These are phyloP conservation scores for Pammene aurita DNA, from an alignment of 2,888 invertebrate genomes.

Conservation along the genomic window DNA sequence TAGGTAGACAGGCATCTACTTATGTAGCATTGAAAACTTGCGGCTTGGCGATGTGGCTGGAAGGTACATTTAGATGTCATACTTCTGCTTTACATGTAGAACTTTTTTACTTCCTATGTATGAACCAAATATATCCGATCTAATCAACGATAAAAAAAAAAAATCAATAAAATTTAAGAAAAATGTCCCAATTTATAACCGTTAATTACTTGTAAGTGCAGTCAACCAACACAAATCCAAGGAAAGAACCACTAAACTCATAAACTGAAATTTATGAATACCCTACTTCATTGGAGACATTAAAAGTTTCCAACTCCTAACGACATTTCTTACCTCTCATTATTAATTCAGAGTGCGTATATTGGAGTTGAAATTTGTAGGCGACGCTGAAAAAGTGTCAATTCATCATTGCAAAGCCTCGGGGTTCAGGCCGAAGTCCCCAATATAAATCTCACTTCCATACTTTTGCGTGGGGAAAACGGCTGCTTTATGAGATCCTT, in stretches of 20 bases:
- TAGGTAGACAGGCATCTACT: too few relatives aligned
- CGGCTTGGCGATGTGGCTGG: too few relatives aligned
- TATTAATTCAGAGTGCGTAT: constrained; percentile 81
- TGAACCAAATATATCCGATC: too few relatives aligned
- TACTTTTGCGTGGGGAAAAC: constrained; percentile 82
- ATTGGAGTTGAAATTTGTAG: constrained; percentile 81
- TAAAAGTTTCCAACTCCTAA: constrained; percentile 79
- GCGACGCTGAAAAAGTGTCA: constrained; percentile 81
- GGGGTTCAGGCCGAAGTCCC: constrained; percentile 79
- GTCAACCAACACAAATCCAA: constrained; percentile 63
- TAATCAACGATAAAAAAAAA: too few relatives aligned
- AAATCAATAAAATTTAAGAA: constrained; percentile 43
- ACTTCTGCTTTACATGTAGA: too few relatives aligned
- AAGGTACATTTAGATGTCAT: too few relatives aligned
- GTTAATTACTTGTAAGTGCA: constrained; percentile 45
- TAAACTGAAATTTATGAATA: constrained; percentile 72
- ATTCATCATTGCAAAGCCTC: constrained; percentile 82
- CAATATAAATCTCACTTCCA: constrained; percentile 82
- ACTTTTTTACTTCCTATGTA: too few relatives aligned
- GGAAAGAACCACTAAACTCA: constrained; percentile 72
- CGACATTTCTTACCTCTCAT: constrained; percentile 74
- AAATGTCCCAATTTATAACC: constrained; percentile 21
- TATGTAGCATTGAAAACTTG: too few relatives aligned
- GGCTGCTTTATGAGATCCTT: constrained; percentile 84
- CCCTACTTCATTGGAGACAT: constrained; percentile 79